A percentile compares a stretch with the other conserved stretches of the same genome.
Evolutionary conservation across 2,888 invertebrate species (phyloP).

Genomic region (Nebria brevicollis): DNA sequence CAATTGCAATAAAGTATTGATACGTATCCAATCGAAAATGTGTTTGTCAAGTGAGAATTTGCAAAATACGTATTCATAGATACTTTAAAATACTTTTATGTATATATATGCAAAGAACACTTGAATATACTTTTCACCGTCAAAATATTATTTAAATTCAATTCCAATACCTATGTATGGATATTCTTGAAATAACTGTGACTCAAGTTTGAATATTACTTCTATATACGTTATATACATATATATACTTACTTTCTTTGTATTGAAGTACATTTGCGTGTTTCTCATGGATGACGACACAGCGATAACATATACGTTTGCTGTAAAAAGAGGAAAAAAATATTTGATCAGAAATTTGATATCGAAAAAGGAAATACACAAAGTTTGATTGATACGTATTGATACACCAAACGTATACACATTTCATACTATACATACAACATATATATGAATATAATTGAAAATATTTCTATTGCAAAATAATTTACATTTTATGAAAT

Average conservation of each 20-base stretch:
- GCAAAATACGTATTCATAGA: not conserved
- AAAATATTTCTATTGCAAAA: not conserved
- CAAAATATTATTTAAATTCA: slow-evolving; percentile 1
- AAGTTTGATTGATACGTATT: slow-evolving; percentile 46
- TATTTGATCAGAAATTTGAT: slow-evolving; percentile 48
- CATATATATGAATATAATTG: not conserved
- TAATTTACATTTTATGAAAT: too few relatives aligned
- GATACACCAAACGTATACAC: not conserved
- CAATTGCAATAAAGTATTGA: not conserved
- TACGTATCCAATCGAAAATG: not conserved
- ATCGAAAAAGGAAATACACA: slow-evolving; percentile 53
- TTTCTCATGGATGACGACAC: slow-evolving; percentile 95
- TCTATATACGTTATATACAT: not conserved
- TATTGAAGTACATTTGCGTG: slow-evolving; percentile 95
- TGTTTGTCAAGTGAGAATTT: not conserved
- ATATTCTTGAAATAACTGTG: not conserved
- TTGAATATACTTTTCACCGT: not conserved
- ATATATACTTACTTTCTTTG: slow-evolving; percentile 90
- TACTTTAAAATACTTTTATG: not conserved
- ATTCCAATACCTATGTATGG: not conserved
- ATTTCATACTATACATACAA: not conserved
- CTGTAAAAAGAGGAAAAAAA: slow-evolving; percentile 64
- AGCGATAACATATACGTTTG: slow-evolving; percentile 87
- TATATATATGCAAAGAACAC: not conserved
- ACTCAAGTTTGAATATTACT: not conserved